Evolutionary conservation across 1,140 invertebrate species (phyloP).

Genomic region (Eubasilissa regina): DNA sequence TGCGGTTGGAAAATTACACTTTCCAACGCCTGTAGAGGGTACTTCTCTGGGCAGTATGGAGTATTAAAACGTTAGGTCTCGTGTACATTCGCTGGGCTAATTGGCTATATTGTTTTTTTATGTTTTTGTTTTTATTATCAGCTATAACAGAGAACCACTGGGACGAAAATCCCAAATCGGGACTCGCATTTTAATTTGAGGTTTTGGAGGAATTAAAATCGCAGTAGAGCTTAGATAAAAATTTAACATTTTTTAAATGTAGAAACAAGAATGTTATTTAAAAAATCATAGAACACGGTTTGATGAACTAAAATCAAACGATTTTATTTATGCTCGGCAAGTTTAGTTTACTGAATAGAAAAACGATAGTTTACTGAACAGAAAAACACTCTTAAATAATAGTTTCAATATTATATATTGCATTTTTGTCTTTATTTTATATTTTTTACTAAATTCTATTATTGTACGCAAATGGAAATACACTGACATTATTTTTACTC

Average conservation of each 20-base stretch:
- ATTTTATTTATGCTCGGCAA: too few species aligned
- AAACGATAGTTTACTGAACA: too few species aligned
- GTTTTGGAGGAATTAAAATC: conserved; percentile 26
- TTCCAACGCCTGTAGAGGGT: conserved; percentile 9
- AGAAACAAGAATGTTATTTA: not conserved
- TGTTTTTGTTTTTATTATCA: conserved; percentile 40
- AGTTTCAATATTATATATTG: too few species aligned
- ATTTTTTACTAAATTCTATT: too few species aligned
- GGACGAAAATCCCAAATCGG: conserved; percentile 14
- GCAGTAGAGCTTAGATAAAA: not conserved
- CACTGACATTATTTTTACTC: too few species aligned
- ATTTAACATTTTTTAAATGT: not conserved
- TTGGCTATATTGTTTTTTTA: conserved; percentile 42
- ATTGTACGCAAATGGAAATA: too few species aligned
- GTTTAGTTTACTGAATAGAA: too few species aligned
- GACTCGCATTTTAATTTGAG: conserved; percentile 22
- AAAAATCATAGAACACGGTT: not conserved
- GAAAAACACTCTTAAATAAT: too few species aligned
- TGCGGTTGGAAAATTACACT: conserved; percentile 29
- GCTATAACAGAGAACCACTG: conserved; percentile 33
- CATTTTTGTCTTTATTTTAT: too few species aligned
- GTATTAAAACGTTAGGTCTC: conserved; percentile 39
- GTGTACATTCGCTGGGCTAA: conserved; percentile 39
- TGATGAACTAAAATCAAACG: too few species aligned
- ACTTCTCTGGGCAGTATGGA: conserved; percentile 27